Conservation (phyloP, 2,797 vertebrate species). For the Lagorchestes hirsutus region DNA sequence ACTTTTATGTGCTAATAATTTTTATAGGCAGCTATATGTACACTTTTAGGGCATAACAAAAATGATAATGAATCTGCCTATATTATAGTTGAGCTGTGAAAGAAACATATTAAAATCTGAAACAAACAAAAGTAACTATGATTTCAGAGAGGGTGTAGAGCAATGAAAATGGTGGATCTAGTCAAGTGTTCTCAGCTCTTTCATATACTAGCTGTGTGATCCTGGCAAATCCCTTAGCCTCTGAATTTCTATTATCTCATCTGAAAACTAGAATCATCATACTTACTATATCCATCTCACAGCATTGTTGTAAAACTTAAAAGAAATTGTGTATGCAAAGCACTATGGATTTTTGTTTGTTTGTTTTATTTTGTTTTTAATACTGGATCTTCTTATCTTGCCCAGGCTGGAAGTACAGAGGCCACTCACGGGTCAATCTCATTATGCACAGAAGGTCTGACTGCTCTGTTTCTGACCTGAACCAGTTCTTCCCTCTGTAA, state of each 20-base stretch:
- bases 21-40: slow-evolving; percentile 14
- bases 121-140: not conserved
- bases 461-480: not conserved
- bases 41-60: not conserved
- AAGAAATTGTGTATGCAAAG: not conserved
- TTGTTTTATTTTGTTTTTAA: not conserved
- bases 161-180: not conserved
- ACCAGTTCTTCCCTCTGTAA: not conserved
- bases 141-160: not conserved
- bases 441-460: not conserved
- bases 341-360: not conserved
- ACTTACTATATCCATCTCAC: not conserved
- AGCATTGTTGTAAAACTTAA: not conserved
- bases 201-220: not conserved
- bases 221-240: not conserved
- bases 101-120: not conserved
- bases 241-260: not conserved
- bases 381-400: not conserved
- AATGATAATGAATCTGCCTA: not conserved
- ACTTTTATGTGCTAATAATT: slow-evolving; percentile 17
- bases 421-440: not conserved
- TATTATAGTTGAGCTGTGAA: not conserved
- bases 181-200: not conserved
- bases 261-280: not conserved
- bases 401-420: not conserved